Base-by-base conservation (phyloP, 1,140 invertebrate species). In the Sitobion miscanthi region DNA sequence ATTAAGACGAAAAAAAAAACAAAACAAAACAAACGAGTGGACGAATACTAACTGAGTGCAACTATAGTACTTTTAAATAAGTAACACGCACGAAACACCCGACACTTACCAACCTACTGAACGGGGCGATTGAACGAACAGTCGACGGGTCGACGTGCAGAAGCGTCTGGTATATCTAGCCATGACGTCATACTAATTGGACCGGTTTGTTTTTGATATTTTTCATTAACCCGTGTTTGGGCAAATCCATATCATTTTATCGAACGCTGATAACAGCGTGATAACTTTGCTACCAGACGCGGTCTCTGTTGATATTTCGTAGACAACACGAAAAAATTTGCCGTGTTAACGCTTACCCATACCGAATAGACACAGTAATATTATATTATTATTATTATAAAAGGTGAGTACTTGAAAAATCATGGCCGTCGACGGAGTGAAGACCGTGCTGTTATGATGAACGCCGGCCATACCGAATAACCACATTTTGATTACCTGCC, bases 171-270 rank as follows among this genome's bases (percentile, higher is more conserved):
- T 42, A 42, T 47, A 86, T 86, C 85, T 77, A 86, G 42, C 85
- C 11, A 45, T 86, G 85, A 86, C 85, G 85, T 86, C 85, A 86
- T n/a, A 14, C 85, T 86, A 86, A 86, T 86, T 86, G 42, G 85
- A 47, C 42, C 85, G 42, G 85, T 86, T 86, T 86, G 85, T 86
- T 86, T 86, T 86, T 42, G 25, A 86, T 85, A 85, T 42, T 30
- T 86, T 45, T 45, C 21, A 42, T 42, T 38, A 38, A 23, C 83
- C 9, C 42, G 42, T 17, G 85, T 77, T n/a, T 77, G 30, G 62
- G n/a, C 62, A 77, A 77, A n/a, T 77, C 30, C 62, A 77, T n/a
- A 77, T 77, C 30, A 77, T 77, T 54, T 77, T n/a, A 30, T 77
- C 30, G 2, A 6, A 77, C 62, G n/a, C 62, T n/a, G n/a, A 77